phyloP scores from a whole-genome alignment of 1,140 invertebrate species.

The Heliothis virescens region DNA sequence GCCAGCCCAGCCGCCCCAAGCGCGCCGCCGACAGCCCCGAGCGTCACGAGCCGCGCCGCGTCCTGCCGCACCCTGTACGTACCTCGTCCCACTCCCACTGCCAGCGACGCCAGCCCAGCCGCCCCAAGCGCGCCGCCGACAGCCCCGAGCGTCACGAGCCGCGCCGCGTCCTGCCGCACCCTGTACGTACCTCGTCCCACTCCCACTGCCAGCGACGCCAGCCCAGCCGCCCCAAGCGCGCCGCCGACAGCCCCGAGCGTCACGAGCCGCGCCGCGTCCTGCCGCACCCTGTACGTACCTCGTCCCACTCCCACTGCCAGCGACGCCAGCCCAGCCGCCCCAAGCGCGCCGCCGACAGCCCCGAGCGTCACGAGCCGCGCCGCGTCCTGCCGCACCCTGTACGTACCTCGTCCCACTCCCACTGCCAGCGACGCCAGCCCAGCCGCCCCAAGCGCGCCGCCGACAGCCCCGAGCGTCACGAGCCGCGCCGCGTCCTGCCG shows the following conservation, averaged over 20 bases:
- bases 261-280: background rate
- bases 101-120: background rate
- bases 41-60: background rate
- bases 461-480: background rate
- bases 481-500: background rate
- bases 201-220: background rate
- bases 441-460: background rate
- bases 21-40: background rate
- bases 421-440: background rate
- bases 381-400: slow-evolving; percentile 7
- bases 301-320: background rate
- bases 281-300: slow-evolving; percentile 2
- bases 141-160: background rate
- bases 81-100: background rate
- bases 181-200: background rate
- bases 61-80: slow-evolving; percentile 15
- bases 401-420: background rate
- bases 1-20: slow-evolving; percentile 1
- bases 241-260: background rate
- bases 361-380: background rate
- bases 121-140: slow-evolving; percentile 2
- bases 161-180: background rate
- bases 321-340: background rate
- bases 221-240: background rate
- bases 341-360: background rate